These are phyloP conservation scores for Marasmarcha lunaedactyla DNA, from an alignment of 2,888 invertebrate genomes.

Conservation along the genomic window DNA sequence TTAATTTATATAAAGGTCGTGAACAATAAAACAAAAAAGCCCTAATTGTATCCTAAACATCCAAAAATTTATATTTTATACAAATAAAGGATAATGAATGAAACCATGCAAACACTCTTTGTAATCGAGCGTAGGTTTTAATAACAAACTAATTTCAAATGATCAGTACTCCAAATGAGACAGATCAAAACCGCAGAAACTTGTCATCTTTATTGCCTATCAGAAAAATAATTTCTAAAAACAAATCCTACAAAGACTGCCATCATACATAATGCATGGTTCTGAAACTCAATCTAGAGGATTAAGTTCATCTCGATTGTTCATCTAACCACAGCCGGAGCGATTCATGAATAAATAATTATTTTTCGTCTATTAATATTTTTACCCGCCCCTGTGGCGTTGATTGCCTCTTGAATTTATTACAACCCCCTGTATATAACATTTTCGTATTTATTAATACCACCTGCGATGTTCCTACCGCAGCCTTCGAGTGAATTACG, in stretches of 20 bases:
- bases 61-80: too few species aligned
- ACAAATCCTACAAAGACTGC: background rate
- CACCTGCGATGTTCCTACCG: conserved; percentile 56
- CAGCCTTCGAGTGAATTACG: conserved; percentile 58
- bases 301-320: conserved; percentile 30
- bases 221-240: background rate
- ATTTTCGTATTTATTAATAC: conserved; percentile 69
- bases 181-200: too few species aligned
- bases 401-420: conserved; percentile 72
- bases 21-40: too few species aligned
- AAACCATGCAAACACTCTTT: too few species aligned
- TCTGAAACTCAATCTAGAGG: background rate
- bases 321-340: conserved; percentile 25
- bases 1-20: too few species aligned
- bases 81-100: too few species aligned
- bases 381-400: conserved; percentile 63
- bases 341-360: conserved; percentile 66
- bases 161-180: too few species aligned
- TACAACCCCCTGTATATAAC: conserved; percentile 57
- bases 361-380: conserved; percentile 68
- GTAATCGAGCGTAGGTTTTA: too few species aligned
- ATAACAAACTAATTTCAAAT: too few species aligned
- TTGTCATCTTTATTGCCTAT: background rate
- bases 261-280: background rate
- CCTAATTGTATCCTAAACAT: too few species aligned